These are phyloP conservation scores for Macrotus californicus DNA, from an alignment of 2,113 vertebrate species.

Conservation along the genomic window DNA sequence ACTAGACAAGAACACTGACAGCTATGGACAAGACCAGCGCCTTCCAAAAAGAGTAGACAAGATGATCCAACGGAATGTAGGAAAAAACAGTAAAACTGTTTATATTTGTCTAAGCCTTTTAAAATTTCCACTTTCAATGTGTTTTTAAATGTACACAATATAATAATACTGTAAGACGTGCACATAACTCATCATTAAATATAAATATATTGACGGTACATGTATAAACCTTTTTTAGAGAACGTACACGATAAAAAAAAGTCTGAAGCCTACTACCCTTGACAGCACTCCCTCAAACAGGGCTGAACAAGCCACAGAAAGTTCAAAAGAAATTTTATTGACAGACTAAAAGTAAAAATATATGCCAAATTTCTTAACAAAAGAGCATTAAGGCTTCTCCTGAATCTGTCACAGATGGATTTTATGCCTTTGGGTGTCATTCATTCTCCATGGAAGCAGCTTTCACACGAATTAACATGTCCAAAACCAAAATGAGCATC, in stretches of 20 bases:
- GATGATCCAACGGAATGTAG: neutral
- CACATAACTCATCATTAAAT: neutral
- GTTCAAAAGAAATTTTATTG: neutral
- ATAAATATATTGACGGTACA: neutral
- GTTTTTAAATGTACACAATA: neutral
- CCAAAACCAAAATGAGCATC: constrained; percentile 3
- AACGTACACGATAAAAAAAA: neutral
- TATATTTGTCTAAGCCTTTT: neutral
- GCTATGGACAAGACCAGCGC: neutral
- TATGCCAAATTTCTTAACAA: constrained; percentile 18
- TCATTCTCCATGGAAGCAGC: neutral
- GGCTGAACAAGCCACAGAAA: neutral
- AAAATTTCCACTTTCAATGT: neutral
- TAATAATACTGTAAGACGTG: neutral
- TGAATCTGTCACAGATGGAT: neutral
- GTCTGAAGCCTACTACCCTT: neutral
- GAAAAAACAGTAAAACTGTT: neutral
- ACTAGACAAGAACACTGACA: neutral
- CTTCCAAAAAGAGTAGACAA: neutral
- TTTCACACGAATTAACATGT: constrained; percentile 3
- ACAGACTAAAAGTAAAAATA: constrained; percentile 22
- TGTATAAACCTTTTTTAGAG: neutral
- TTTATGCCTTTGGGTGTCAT: neutral
- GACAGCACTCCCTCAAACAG: neutral
- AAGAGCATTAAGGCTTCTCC: neutral